Evolutionary conservation across 1,140 invertebrate species (phyloP).

Genomic region (Brachionus koreanus): DNA sequence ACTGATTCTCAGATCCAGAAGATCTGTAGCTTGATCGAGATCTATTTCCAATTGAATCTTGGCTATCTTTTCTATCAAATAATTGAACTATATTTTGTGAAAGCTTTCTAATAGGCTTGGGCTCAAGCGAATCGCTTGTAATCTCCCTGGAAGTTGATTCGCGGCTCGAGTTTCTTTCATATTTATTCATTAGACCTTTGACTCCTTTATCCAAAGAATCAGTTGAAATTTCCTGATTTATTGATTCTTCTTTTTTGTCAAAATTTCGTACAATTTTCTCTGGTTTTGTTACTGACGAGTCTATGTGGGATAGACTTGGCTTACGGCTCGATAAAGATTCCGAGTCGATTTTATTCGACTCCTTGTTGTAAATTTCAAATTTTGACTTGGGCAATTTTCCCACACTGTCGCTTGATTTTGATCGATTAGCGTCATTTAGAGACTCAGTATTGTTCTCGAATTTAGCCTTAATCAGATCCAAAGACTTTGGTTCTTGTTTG

Average conservation of each 20-base stretch:
- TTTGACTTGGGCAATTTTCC: conserved; percentile 31
- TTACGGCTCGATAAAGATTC: not conserved
- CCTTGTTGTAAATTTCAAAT: not conserved
- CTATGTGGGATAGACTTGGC: not conserved
- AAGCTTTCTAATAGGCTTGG: not conserved
- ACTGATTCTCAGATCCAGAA: not conserved
- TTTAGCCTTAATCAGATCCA: conserved; percentile 15
- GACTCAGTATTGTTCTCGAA: not conserved
- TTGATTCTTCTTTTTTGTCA: not conserved
- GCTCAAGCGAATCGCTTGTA: not conserved
- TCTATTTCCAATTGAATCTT: not conserved
- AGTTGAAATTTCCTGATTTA: not conserved
- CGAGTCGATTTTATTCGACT: not conserved
- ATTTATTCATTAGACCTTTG: not conserved
- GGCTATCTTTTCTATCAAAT: conserved; percentile 1
- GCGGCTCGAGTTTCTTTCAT: conserved; percentile 2
- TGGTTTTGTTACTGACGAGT: not conserved
- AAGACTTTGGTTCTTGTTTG: not conserved
- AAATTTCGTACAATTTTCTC: not conserved
- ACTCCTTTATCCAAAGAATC: conserved; percentile 6
- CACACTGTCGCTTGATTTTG: not conserved
- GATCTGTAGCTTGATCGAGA: not conserved
- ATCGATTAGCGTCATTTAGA: not conserved
- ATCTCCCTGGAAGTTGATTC: not conserved
- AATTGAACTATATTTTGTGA: conserved; percentile 17